Evolutionary conservation across 2,797 vertebrate genomes (phyloP).

Genomic region (Pangasius sanitwongsei): DNA sequence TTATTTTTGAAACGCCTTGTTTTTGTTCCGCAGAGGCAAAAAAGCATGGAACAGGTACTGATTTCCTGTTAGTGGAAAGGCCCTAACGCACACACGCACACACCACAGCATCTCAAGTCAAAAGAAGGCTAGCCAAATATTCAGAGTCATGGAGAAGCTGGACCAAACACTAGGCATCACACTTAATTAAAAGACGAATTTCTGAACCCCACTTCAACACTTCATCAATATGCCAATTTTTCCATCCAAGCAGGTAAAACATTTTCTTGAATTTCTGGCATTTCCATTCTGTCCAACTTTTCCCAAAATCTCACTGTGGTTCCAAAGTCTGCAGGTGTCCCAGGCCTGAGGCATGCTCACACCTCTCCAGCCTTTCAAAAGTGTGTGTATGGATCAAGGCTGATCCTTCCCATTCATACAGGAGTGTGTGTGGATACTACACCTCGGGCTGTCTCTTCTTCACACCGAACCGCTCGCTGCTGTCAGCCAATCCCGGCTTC

Average conservation of each 20-base stretch:
- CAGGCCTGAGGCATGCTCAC: neutral
- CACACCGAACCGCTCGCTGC: slow-evolving; percentile 3
- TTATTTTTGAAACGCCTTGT: neutral
- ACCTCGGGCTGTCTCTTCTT: slow-evolving; percentile 17
- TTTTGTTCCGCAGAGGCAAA: neutral
- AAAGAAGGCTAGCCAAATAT: neutral
- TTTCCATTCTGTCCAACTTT: neutral
- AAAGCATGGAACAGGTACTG: neutral
- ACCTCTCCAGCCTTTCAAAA: neutral
- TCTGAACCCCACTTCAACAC: neutral
- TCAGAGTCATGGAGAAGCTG: neutral
- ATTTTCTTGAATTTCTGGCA: neutral
- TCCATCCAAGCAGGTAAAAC: neutral
- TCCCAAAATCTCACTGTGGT: neutral
- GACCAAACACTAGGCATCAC: neutral
- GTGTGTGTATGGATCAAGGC: slow-evolving; percentile 1
- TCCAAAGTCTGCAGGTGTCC: slow-evolving; percentile 1
- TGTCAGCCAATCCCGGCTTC: slow-evolving; percentile 29
- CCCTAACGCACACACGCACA: neutral
- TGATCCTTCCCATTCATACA: slow-evolving; percentile 14
- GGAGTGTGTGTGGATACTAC: slow-evolving; percentile 11
- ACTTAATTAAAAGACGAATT: slow-evolving; percentile 8
- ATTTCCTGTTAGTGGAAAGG: neutral
- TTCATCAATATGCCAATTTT: neutral
- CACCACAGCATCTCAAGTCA: neutral